Percentiles rank a stretch among this genome's conserved stretches.
phyloP scores from a whole-genome alignment of 1,140 invertebrate species.

The Drosophila insularis region DNA sequence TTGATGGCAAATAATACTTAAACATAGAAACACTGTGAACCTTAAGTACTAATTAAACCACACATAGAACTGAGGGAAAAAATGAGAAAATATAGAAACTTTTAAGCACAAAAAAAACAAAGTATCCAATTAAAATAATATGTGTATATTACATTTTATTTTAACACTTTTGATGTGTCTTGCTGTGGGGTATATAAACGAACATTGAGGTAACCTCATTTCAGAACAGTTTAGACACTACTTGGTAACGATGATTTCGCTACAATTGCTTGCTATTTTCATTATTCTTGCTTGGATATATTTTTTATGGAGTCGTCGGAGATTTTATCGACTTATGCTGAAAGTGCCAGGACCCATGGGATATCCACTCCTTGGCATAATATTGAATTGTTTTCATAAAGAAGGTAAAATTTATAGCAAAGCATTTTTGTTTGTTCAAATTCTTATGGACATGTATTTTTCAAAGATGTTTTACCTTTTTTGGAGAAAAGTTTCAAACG shows the following conservation, averaged over 20 bases:
- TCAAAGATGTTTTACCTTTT: neutral
- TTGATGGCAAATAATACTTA: too few species aligned
- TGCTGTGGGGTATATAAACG: neutral
- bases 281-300: slow-evolving; percentile 47
- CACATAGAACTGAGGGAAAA: too few species aligned
- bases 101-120: too few species aligned
- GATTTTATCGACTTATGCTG: slow-evolving; percentile 47
- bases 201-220: neutral
- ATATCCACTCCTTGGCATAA: slow-evolving; percentile 50
- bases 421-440: neutral
- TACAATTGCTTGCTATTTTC: slow-evolving; percentile 1
- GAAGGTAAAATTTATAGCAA: slow-evolving; percentile 19
- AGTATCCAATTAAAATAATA: too few species aligned
- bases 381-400: neutral
- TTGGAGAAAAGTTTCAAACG: neutral
- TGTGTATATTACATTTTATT: too few species aligned
- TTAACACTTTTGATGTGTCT: neutral
- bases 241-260: slow-evolving; percentile 12
- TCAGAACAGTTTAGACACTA: neutral
- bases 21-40: too few species aligned
- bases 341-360: slow-evolving; percentile 57
- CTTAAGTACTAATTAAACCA: too few species aligned
- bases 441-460: neutral
- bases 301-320: slow-evolving; percentile 66
- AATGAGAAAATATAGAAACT: too few species aligned